Evolutionary conservation across 2,888 invertebrate genomes (phyloP), one percentile per base, ranked within the genome.

Genomic region (Creontiades dilutus): DNA sequence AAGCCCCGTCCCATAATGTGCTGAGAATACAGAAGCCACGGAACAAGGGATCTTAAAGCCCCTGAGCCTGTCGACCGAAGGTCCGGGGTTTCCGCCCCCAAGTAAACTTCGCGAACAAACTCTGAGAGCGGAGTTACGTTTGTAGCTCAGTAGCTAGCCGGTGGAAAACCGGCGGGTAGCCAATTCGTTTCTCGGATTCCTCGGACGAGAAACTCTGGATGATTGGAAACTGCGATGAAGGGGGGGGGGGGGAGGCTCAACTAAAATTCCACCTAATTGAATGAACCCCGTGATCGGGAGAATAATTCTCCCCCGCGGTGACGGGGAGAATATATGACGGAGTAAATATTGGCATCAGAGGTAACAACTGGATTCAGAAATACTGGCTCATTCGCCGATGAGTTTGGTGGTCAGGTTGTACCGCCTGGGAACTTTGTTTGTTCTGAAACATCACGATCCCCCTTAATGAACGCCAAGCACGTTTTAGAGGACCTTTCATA

Each of bases 171-270:
- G 23, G 12, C 19, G 68, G 23, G 68, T 23, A 23, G 68, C 23
- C 52, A 14, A 52, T 61, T 68, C 11, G 68, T 68, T n/a, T 68
- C 23, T 23, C 12, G 68, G 23, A 68, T 68, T 23, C 57, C 11
- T 68, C 68, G 12, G 68, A 19, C 57, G 68, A 68, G 23, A 68
- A 68, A 68, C 68, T 68, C 68, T n/a, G 68, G 68, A 27, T 68
- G 68, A 68, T 68, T 23, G 68, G 19, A 23, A 68, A 68, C 68
- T 68, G 9, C 9, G 23, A 23, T 13, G 19, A 2, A 9, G 23
- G 19, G 19, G 3, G 19, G 27, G 23, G 19, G 12, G 19, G 61
- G 7, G 19, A n/a, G 19, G 19, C 19, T 12, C 12, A 68, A 68
- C 23, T 5, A 9, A 68, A 68, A 68, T 68, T 23, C 68, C 2